A percentile compares a stretch with the other conserved stretches of the same genome.
Conservation (phyloP, 2,113 vertebrate genomes). For the Rostratula benghalensis region DNA sequence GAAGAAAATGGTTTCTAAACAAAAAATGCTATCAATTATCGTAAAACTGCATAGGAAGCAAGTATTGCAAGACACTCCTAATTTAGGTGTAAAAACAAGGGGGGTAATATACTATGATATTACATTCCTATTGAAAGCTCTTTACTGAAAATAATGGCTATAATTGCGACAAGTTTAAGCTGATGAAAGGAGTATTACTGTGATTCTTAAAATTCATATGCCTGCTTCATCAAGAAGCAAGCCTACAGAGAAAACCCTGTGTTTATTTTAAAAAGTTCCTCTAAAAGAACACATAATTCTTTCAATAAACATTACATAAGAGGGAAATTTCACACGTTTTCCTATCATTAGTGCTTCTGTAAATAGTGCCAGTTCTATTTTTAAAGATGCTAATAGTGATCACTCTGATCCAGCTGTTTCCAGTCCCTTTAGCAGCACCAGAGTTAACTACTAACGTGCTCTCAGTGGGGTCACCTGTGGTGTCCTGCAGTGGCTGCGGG, state of each 20-base stretch:
- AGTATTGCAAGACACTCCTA: not conserved
- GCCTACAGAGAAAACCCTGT: not conserved
- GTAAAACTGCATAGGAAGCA: not conserved
- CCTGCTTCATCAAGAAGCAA: not conserved
- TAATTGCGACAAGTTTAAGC: not conserved
- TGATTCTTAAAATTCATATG: not conserved
- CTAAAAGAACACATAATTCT: conserved; percentile 5
- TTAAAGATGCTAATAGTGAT: conserved; percentile 4
- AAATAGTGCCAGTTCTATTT: conserved; percentile 16
- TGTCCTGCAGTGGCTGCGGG: rapidly evolving
- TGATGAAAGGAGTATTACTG: not conserved
- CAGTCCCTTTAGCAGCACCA: not conserved
- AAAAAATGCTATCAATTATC: not conserved
- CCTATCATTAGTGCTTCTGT: not conserved
- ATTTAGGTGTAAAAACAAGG: not conserved
- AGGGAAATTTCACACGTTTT: not conserved
- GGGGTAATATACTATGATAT: not conserved
- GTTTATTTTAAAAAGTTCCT: conserved; percentile 12
- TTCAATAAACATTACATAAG: conserved; percentile 23
- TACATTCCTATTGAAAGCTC: not conserved
- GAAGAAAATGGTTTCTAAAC: not conserved
- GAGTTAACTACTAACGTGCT: not conserved
- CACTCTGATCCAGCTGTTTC: not conserved
- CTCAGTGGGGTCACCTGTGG: not conserved
- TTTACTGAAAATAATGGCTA: not conserved